Conservation (phyloP, 2,888 invertebrate genomes). For the Teleiodes luculella region DNA sequence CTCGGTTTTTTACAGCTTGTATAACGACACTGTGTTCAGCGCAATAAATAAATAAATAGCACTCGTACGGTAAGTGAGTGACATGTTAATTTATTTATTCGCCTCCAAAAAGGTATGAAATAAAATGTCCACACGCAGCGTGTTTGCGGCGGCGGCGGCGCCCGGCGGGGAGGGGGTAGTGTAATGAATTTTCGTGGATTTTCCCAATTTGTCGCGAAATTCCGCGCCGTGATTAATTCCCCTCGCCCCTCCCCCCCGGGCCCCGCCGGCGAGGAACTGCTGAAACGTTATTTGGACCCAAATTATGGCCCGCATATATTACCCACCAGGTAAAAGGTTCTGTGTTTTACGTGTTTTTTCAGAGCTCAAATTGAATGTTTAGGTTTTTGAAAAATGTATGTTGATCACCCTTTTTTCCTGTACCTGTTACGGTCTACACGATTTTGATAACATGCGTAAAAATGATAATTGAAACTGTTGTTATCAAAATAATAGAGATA, state of each 20-base stretch:
- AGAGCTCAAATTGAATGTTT: not conserved
- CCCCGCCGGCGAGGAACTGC: not conserved
- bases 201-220: constrained; percentile 10
- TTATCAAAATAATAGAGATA: too few relatives aligned
- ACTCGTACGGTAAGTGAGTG: not conserved
- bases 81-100: not conserved
- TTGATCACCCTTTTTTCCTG: too few relatives aligned
- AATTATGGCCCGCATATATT: constrained; percentile 8
- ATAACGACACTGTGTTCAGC: too few relatives aligned
- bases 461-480: too few relatives aligned
- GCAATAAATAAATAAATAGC: too few relatives aligned
- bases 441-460: too few relatives aligned
- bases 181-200: constrained; percentile 11
- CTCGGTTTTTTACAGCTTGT: too few relatives aligned
- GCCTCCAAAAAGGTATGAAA: not conserved
- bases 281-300: constrained; percentile 2
- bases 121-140: not conserved
- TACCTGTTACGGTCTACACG: too few relatives aligned
- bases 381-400: not conserved
- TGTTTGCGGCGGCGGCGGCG: not conserved
- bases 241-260: not conserved
- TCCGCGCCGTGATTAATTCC: constrained; percentile 9
- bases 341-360: not conserved
- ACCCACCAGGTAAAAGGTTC: constrained; percentile 1
- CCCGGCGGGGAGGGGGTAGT: not conserved